These are phyloP conservation scores for Tupiocoris notatus DNA, from an alignment of 2,888 invertebrate genomes.

Conservation along the genomic window DNA sequence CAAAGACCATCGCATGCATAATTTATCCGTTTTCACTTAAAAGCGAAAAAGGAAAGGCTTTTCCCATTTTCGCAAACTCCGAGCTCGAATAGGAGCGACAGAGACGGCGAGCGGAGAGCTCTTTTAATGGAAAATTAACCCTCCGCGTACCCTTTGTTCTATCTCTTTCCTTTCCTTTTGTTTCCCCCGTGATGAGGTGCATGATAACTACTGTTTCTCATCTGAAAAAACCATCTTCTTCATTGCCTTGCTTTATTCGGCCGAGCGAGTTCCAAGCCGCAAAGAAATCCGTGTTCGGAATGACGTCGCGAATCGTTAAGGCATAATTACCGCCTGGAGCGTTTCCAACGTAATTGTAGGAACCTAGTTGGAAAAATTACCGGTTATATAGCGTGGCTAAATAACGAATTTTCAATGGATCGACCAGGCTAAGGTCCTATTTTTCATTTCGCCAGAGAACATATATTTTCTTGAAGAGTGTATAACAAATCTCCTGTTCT, in stretches of 20 bases:
- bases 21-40: neutral
- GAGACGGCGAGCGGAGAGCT: neutral
- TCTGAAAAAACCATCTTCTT: neutral
- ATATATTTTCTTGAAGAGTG: too few relatives aligned
- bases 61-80: neutral
- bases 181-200: slow-evolving; percentile 15
- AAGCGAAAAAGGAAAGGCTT: neutral
- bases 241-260: neutral
- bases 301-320: too few relatives aligned
- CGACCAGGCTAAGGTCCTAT: too few relatives aligned
- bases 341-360: too few relatives aligned
- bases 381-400: too few relatives aligned
- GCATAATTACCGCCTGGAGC: too few relatives aligned
- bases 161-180: neutral
- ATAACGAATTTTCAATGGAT: too few relatives aligned
- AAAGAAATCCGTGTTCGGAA: neutral
- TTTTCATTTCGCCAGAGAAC: too few relatives aligned
- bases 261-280: neutral
- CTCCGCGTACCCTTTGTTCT: neutral
- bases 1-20: neutral
- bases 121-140: slow-evolving; percentile 12
- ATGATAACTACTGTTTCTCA: neutral
- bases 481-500: too few relatives aligned
- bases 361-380: too few relatives aligned
- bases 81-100: neutral